These are phyloP conservation scores for Micrasema minimum DNA, from an alignment of 1,140 invertebrate genomes.

Conservation along the genomic window DNA sequence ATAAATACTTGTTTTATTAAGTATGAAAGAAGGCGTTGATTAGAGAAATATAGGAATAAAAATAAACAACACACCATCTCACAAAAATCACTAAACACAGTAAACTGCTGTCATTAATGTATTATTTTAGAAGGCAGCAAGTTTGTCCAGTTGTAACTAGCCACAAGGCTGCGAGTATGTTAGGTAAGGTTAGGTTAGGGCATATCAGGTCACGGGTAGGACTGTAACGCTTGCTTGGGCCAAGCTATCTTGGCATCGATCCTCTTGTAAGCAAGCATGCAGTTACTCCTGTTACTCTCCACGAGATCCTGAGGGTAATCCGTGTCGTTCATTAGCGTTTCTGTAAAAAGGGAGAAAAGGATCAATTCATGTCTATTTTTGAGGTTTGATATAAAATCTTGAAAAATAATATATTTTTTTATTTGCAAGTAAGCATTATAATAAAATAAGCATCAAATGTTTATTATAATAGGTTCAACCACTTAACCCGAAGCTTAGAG, in stretches of 20 bases:
- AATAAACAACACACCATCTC: neutral
- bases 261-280: conserved; percentile 93
- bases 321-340: conserved; percentile 86
- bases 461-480: too few species aligned
- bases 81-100: neutral
- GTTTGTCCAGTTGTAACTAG: conserved; percentile 10
- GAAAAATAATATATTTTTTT: too few species aligned
- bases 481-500: too few species aligned
- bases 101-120: neutral
- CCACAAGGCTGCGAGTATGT: neutral
- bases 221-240: conserved; percentile 74
- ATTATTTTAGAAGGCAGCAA: conserved; percentile 19
- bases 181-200: neutral
- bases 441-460: too few species aligned
- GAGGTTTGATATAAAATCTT: too few species aligned
- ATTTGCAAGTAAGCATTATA: too few species aligned
- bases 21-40: conserved; percentile 9
- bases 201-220: conserved; percentile 58
- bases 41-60: neutral
- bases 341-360: conserved; percentile 74
- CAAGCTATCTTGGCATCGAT: conserved; percentile 97
- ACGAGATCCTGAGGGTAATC: conserved; percentile 92
- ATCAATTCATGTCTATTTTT: too few species aligned
- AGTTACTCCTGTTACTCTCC: conserved; percentile 77
- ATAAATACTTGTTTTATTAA: neutral